Percentiles rank a stretch among this genome's conserved stretches.
These are phyloP conservation scores for Carapus acus DNA, from an alignment of 2,797 vertebrate species.

Conservation along the genomic window DNA sequence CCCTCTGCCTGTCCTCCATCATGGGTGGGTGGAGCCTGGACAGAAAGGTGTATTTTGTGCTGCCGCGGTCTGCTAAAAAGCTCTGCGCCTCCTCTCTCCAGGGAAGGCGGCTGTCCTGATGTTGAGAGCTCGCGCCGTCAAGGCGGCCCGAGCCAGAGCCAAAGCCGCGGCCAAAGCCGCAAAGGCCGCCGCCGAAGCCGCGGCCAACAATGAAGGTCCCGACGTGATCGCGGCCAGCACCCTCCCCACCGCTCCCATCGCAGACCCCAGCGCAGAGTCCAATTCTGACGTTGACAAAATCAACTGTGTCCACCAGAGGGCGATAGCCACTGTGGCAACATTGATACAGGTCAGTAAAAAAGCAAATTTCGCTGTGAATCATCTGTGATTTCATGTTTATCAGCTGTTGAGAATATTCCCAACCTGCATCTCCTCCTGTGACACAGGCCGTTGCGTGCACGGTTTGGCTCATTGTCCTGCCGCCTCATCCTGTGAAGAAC, in stretches of 20 bases:
- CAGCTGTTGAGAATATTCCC: no score
- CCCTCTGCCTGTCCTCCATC: slow-evolving; percentile 76
- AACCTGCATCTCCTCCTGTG: neutral
- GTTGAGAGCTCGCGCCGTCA: slow-evolving; percentile 73
- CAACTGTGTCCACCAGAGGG: slow-evolving; percentile 68
- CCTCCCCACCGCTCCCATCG: slow-evolving; percentile 24
- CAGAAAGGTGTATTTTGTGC: neutral
- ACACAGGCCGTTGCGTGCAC: slow-evolving; percentile 68
- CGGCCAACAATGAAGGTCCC: slow-evolving; percentile 55
- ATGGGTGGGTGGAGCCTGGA: slow-evolving; percentile 63
- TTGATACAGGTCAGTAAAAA: slow-evolving; percentile 60
- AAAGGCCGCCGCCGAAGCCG: slow-evolving; percentile 63
- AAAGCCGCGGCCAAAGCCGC: slow-evolving; percentile 69
- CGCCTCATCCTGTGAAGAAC: slow-evolving; percentile 77
- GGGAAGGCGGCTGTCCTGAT: slow-evolving; percentile 77
- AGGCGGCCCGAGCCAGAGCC: slow-evolving; percentile 52
- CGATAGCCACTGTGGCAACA: slow-evolving; percentile 65
- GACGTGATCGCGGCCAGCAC: slow-evolving; percentile 63
- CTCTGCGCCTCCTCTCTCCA: no score
- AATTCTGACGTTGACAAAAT: slow-evolving; percentile 61
- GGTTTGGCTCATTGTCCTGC: slow-evolving; percentile 74
- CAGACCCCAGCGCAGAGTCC: slow-evolving; percentile 13
- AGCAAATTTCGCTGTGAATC: neutral
- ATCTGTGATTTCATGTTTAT: neutral
- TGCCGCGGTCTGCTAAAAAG: no score